A percentile compares a stretch with the other conserved stretches of the same genome.
Conservation (phyloP, 1,140 invertebrate genomes). For the Campoletis sonorensis region DNA sequence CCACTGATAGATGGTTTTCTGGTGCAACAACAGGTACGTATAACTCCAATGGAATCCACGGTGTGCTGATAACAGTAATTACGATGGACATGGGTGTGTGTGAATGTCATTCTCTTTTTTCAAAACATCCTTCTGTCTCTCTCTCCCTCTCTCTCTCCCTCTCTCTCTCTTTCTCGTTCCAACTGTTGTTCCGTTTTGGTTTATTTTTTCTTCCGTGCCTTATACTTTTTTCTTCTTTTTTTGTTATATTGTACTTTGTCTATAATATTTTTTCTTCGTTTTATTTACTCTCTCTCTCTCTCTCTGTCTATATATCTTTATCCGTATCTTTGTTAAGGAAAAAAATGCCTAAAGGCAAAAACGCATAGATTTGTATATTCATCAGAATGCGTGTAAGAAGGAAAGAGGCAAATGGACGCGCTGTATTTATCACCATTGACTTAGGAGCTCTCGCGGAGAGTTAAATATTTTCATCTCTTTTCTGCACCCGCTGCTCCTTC, state of each 20-base stretch:
- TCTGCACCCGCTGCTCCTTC: constrained; percentile 49
- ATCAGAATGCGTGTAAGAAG: constrained; percentile 43
- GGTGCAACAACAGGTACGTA: constrained; percentile 66
- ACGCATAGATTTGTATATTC: constrained; percentile 28
- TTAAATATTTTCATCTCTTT: constrained; percentile 42
- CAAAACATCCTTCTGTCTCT: not conserved
- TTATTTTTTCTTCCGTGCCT: too few relatives aligned
- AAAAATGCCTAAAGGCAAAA: constrained; percentile 19
- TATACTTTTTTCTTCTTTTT: too few relatives aligned
- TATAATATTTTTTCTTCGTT: too few relatives aligned
- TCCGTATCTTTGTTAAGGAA: not conserved
- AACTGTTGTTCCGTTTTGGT: too few relatives aligned
- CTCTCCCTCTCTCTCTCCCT: not conserved
- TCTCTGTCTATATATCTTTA: not conserved
- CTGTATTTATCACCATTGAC: constrained; percentile 68
- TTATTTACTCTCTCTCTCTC: too few relatives aligned
- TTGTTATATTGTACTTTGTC: too few relatives aligned
- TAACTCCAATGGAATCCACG: constrained; percentile 52
- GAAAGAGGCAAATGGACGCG: constrained; percentile 54
- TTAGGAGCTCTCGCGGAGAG: constrained; percentile 55
- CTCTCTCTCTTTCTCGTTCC: not conserved
- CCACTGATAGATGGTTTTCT: constrained; percentile 32
- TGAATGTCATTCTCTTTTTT: constrained; percentile 7
- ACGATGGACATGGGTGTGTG: constrained; percentile 51
- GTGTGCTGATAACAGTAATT: constrained; percentile 72